Evolutionary conservation across 2,888 invertebrate species (phyloP).

Genomic region (Elgonia sp.): DNA sequence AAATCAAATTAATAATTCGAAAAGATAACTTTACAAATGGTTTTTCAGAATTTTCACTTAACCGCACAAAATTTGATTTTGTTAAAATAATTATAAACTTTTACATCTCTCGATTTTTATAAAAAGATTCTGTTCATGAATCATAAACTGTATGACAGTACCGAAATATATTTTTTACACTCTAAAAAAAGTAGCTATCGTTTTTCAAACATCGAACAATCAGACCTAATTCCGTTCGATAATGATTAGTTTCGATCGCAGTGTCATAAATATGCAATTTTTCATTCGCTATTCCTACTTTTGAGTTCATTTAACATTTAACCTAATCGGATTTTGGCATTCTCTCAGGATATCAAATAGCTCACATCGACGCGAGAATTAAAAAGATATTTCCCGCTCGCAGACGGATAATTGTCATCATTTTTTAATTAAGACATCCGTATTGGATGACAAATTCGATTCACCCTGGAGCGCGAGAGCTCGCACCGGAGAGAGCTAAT

Average conservation of each 20-base stretch:
- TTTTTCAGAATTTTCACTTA: too few species aligned
- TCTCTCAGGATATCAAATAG: conserved; percentile 13
- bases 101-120: too few species aligned
- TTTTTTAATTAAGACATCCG: conserved; percentile 48
- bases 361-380: background rate
- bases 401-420: conserved; percentile 26
- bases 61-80: too few species aligned
- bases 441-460: conserved; percentile 35
- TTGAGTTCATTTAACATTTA: background rate
- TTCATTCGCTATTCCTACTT: background rate
- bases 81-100: too few species aligned
- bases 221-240: background rate
- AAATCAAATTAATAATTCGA: too few species aligned
- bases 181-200: too few species aligned
- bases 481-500: conserved; percentile 3
- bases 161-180: too few species aligned
- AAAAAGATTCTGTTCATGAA: too few species aligned
- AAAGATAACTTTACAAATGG: too few species aligned
- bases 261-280: background rate
- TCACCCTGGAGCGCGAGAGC: background rate
- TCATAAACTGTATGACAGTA: too few species aligned
- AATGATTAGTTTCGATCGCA: background rate
- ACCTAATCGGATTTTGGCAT: background rate
- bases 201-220: too few species aligned
- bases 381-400: background rate